phyloP scores from a whole-genome alignment of 2,797 vertebrate species.

The Pelochelys cantorii region DNA sequence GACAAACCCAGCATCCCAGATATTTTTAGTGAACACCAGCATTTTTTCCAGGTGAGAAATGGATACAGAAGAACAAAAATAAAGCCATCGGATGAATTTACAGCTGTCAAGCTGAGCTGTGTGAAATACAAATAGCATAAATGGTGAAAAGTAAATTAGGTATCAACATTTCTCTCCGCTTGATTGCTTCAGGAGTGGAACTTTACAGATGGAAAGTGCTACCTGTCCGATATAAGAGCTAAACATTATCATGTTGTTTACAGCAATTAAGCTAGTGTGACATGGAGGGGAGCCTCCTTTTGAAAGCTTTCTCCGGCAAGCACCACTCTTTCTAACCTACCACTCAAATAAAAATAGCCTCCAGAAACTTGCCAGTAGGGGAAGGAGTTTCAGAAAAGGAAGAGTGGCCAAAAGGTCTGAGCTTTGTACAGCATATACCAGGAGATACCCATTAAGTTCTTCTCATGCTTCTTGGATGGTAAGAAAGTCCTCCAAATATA shows the following conservation, averaged over 20 bases:
- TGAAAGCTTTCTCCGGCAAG: neutral
- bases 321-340: neutral
- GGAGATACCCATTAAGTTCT: neutral
- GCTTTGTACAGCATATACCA: neutral
- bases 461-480: neutral
- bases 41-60: neutral
- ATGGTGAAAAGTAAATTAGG: neutral
- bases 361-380: neutral
- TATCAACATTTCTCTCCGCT: neutral
- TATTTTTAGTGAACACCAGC: neutral
- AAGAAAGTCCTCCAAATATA: slow-evolving; percentile 11
- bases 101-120: neutral
- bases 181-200: neutral
- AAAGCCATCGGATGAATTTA: neutral
- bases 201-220: neutral
- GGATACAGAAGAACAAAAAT: neutral
- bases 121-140: neutral
- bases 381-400: slow-evolving; percentile 17
- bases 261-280: neutral
- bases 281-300: neutral
- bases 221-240: neutral
- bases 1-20: neutral
- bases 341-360: neutral
- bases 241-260: neutral
- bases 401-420: neutral